Base-by-base conservation (phyloP, 2,888 invertebrate genomes). In the Dryomyza anilis region DNA sequence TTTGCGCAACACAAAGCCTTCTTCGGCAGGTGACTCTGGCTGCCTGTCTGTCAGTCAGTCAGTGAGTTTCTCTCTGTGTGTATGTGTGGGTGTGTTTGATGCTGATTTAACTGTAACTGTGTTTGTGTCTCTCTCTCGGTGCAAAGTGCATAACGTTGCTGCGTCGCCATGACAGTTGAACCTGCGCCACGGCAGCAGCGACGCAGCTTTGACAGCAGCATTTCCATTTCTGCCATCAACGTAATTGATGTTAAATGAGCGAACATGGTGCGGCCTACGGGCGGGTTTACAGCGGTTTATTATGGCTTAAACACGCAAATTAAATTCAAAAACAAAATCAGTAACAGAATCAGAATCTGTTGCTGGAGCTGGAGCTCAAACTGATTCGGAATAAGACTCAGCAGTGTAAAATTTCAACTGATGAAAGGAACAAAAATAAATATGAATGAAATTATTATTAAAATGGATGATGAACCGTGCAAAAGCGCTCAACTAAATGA, bases 221-320 rank as follows among this genome's bases (percentile, higher is more conserved):
- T 50, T 23, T 12, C 39, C 7, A 10, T 5, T 48, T n/a, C 50
- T 5, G 50, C 16, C 61, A 52, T 53, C 61, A 53, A 29, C 52
- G 53, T 61, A 61, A 61, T 61, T 61, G 61, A 61, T 59, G 53
- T 43, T 61, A 43, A 61, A 61, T 61, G 61, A 53, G 53, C 25
- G 53, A 39, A n/a, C n/a, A n/a, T n/a, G n/a, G n/a, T n/a, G 59
- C 21, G 19, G 60, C 52, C 61, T 61, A 43, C 53, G 61, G 53
- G 48, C 61, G 29, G 53, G 43, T 29, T 53, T 61, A 52, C 61
- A 43, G 53, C 53, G 61, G 43, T 61, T 53, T 43, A 59, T 46
- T 58, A 21, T 36, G 36, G 55, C 55, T 55, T 55, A 55, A 55
- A 55, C 55, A 50, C 43, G 27, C 55, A 55, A 55, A 55, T 55